A percentile compares a stretch with the other conserved stretches of the same genome.
These are phyloP conservation scores for Lithobates sylvaticus DNA, from an alignment of 2,797 vertebrate species.

Conservation along the genomic window DNA sequence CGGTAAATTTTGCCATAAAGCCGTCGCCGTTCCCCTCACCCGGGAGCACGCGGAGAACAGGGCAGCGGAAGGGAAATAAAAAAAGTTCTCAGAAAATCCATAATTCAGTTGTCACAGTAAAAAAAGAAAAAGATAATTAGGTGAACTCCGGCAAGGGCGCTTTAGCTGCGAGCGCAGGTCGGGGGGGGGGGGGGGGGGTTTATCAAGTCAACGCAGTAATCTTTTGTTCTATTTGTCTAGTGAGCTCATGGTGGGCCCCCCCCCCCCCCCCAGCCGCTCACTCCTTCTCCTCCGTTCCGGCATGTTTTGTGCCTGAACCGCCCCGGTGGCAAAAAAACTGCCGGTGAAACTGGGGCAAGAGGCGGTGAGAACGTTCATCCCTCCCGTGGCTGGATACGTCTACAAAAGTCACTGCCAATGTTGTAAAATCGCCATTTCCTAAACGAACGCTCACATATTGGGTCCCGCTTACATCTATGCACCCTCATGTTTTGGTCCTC, in stretches of 20 bases:
- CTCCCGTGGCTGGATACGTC: not conserved
- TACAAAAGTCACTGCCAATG: too few species aligned
- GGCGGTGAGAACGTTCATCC: not conserved
- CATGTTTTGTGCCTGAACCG: slow-evolving; percentile 10
- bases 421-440: too few species aligned
- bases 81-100: slow-evolving; percentile 68
- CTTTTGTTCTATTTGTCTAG: slow-evolving; percentile 42
- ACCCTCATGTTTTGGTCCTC: too few species aligned
- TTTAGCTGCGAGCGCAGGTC: slow-evolving; percentile 1
- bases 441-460: too few species aligned
- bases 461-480: too few species aligned
- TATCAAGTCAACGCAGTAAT: slow-evolving; percentile 2
- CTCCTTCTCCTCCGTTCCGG: not conserved
- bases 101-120: slow-evolving; percentile 71
- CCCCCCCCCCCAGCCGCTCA: not conserved
- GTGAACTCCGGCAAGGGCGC: slow-evolving; percentile 68
- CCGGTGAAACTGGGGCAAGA: slow-evolving; percentile 47
- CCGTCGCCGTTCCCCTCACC: slow-evolving; percentile 63
- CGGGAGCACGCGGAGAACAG: slow-evolving; percentile 58
- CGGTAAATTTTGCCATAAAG: slow-evolving; percentile 68
- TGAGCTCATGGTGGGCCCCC: slow-evolving; percentile 24
- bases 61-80: slow-evolving; percentile 15
- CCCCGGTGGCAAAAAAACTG: slow-evolving; percentile 34
- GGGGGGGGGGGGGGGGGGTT: not conserved
- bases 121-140: slow-evolving; percentile 70